Percentiles rank a stretch among this genome's conserved stretches.
Conservation (phyloP, 2,797 vertebrate genomes). For the Phrynocephalus forsythii region DNA sequence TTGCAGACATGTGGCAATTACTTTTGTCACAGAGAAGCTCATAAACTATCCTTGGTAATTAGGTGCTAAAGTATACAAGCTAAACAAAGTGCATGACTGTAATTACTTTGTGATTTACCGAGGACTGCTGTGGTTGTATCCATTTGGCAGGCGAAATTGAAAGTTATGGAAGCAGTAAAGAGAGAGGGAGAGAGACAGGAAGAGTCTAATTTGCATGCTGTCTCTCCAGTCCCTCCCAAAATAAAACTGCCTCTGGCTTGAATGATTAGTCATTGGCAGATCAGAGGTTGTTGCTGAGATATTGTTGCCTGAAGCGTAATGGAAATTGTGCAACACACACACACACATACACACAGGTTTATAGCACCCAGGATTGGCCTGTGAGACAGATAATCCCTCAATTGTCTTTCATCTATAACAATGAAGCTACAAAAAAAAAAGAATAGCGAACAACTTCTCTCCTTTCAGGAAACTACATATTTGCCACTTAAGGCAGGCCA, state of each 20-base stretch:
- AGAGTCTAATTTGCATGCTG: background rate
- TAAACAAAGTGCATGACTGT: conserved; percentile 64
- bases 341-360: too few relatives aligned
- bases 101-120: conserved; percentile 55
- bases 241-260: background rate
- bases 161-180: background rate
- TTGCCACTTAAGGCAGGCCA: too few relatives aligned
- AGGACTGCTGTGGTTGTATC: accelerated
- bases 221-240: background rate
- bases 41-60: conserved; percentile 65
- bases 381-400: too few relatives aligned
- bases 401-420: too few relatives aligned
- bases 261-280: background rate
- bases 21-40: conserved; percentile 45
- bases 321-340: too few relatives aligned
- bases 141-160: conserved; percentile 1
- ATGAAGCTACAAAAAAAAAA: too few relatives aligned
- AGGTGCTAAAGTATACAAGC: conserved; percentile 45
- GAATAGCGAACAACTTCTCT: too few relatives aligned
- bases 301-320: too few relatives aligned
- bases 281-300: too few relatives aligned
- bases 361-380: too few relatives aligned
- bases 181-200: background rate
- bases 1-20: conserved; percentile 68
- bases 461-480: too few relatives aligned